Evolutionary conservation across 2,113 vertebrate genomes (phyloP).

Genomic region (Phrynosoma platyrhinos): DNA sequence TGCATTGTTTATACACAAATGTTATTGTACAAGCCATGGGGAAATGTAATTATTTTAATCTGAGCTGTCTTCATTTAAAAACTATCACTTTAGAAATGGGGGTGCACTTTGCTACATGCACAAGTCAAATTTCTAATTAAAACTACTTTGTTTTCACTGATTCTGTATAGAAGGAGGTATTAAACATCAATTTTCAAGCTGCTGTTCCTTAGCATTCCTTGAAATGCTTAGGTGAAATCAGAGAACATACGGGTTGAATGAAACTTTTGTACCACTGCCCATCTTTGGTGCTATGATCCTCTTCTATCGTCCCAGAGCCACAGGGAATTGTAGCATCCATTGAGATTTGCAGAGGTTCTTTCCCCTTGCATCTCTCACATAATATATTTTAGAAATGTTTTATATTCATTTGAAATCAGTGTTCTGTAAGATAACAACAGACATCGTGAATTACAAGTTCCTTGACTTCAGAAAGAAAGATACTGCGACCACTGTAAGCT

Average conservation of each 20-base stretch:
- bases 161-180: background rate
- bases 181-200: background rate
- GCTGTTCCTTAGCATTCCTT: background rate
- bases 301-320: background rate
- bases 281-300: background rate
- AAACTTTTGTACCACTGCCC: background rate
- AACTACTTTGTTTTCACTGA: background rate
- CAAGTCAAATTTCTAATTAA: background rate
- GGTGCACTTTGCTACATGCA: background rate
- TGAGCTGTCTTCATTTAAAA: conserved; percentile 32
- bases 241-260: background rate
- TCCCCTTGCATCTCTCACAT: background rate
- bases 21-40: background rate
- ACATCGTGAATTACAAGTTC: conserved; percentile 38
- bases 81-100: conserved; percentile 22
- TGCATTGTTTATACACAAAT: background rate
- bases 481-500: conserved; percentile 54
- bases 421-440: conserved; percentile 30
- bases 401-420: conserved; percentile 7
- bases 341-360: background rate
- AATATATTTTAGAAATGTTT: conserved; percentile 12
- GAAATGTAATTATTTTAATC: conserved; percentile 28
- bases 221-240: background rate
- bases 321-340: conserved; percentile 13
- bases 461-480: conserved; percentile 42